These are phyloP conservation scores for Galagoides demidoff DNA, from an alignment of 2,797 vertebrate genomes.

Conservation along the genomic window DNA sequence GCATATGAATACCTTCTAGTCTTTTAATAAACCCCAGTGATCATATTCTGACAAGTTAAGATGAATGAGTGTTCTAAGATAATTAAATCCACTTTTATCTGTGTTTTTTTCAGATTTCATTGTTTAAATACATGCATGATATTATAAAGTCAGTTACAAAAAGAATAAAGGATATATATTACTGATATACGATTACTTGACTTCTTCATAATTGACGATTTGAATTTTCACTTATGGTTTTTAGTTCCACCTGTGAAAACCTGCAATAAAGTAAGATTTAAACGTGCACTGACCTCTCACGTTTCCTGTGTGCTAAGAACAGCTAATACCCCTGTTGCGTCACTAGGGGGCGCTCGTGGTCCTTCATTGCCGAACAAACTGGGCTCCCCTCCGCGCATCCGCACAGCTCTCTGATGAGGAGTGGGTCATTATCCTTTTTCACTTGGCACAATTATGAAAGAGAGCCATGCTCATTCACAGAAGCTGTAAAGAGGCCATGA, in stretches of 20 bases:
- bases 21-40: not conserved
- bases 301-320: not conserved
- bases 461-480: slow-evolving; percentile 22
- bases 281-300: not conserved
- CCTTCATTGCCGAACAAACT: slow-evolving; percentile 9
- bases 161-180: not conserved
- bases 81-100: not conserved
- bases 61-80: not conserved
- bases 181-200: not conserved
- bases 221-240: not conserved
- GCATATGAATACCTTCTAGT: not conserved
- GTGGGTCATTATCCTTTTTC: slow-evolving; percentile 54
- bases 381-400: rapidly evolving
- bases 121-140: not conserved
- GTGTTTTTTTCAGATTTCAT: not conserved
- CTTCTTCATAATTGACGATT: not conserved
- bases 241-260: not conserved
- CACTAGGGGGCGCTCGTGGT: slow-evolving; percentile 42
- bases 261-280: not conserved
- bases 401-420: not conserved
- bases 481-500: not conserved
- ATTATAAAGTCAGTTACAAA: not conserved
- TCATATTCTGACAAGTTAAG: slow-evolving; percentile 2
- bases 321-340: not conserved
- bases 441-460: slow-evolving; percentile 17